Base-by-base conservation (phyloP, 2,797 vertebrate species). In the Manis crassicaudata region DNA sequence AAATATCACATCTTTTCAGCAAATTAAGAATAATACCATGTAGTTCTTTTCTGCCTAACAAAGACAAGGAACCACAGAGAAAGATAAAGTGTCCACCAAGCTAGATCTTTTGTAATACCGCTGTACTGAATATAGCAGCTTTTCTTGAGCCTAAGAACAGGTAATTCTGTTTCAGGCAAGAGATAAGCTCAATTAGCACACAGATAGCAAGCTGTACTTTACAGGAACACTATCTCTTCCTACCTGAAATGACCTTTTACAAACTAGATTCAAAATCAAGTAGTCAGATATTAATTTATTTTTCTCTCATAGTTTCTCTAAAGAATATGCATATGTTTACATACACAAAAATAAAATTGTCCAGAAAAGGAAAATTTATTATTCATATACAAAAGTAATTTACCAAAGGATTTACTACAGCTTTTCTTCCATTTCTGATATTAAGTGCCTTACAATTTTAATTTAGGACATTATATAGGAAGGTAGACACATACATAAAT, bases 111-210 rank as follows among this genome's bases (percentile, higher is more conserved):
- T 88, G 97, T 94, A 98, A 97, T 97, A 96, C 18, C 79, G 93
- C 93, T 96, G 67, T 94, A 88, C 92, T 82, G 91, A 96, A 96
- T 93, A 95, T n/a, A 97, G 86, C 40, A 95, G 73, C 58, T 94
- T 96, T 96, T 88, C 95, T 93, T 93, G 96, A 96, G 56, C 79
- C 73, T 92, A 84, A 92, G 95, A 96, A 97, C 83, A 95, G 97
- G 98, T 98, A 96, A 97, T 97, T 98, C 98, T 97, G 94, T 97
- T 98, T 97, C 82, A 97, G 84, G 89, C 95, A 97, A 97, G 94
- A 98, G 98, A 98, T 98, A 98, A 98, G 96, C 97, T 98, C 98
- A 98, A 98, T 98, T 98, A 98, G 89, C 92, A 98, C 80, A 77
- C 77, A 97, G 98, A 97, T 81, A 95, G 95, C 95, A 98, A 96